A percentile compares a stretch with the other conserved stretches of the same genome.
Conservation (phyloP, 1,140 invertebrate species). For the Probaryconus sp. region DNA sequence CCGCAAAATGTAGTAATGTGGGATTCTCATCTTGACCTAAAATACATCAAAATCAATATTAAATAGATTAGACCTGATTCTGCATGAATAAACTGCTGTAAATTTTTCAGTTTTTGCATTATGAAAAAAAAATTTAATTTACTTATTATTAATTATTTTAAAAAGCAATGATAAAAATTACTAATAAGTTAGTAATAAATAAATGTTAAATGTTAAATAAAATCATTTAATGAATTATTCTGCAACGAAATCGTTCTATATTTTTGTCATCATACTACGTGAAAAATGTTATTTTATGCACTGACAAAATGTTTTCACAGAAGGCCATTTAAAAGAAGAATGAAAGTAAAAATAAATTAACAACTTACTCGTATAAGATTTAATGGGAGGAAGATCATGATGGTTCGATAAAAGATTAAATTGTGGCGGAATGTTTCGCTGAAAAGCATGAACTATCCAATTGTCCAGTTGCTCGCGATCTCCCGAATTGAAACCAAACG, state of each 20-base stretch:
- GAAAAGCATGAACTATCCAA: slow-evolving; percentile 88
- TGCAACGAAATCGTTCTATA: slow-evolving; percentile 30
- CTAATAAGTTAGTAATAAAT: not conserved
- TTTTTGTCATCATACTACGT: too few species aligned
- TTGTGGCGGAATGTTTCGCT: slow-evolving; percentile 88
- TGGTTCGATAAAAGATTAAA: slow-evolving; percentile 84
- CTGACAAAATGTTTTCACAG: slow-evolving; percentile 19
- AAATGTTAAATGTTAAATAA: slow-evolving; percentile 9
- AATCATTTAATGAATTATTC: slow-evolving; percentile 3
- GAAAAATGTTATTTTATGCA: too few species aligned
- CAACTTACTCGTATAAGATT: slow-evolving; percentile 75
- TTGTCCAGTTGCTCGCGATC: slow-evolving; percentile 88
- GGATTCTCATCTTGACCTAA: slow-evolving; percentile 89
- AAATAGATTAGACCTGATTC: too few species aligned
- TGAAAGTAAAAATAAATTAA: slow-evolving; percentile 25
- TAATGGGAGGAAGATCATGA: slow-evolving; percentile 66
- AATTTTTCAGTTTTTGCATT: too few species aligned
- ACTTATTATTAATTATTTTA: too few species aligned
- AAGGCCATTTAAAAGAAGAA: not conserved
- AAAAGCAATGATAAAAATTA: not conserved
- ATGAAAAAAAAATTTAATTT: too few species aligned
- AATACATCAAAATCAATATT: slow-evolving; percentile 16
- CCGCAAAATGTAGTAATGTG: slow-evolving; percentile 92
- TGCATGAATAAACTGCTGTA: too few species aligned
- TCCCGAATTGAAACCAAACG: slow-evolving; percentile 86